These are phyloP conservation scores for Lampris megalopsis DNA, from an alignment of 2,113 vertebrate genomes.

Conservation along the genomic window DNA sequence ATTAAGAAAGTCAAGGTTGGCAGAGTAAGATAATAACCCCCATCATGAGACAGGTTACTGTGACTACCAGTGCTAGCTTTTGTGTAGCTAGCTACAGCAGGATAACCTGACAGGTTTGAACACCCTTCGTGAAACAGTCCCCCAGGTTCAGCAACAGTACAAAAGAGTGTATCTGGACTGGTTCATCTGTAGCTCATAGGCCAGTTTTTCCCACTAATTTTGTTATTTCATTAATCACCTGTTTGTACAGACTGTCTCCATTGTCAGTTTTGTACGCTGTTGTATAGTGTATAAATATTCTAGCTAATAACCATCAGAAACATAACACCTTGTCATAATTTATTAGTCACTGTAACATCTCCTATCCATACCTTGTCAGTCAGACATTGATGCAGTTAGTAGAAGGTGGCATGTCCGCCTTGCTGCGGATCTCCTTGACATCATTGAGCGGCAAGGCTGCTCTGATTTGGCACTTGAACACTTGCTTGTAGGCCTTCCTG, in stretches of 20 bases:
- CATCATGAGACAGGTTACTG: too few species aligned
- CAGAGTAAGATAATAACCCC: too few species aligned
- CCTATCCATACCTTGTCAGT: conserved; percentile 45
- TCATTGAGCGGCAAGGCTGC: conserved; percentile 78
- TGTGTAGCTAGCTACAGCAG: too few species aligned
- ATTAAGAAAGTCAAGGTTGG: too few species aligned
- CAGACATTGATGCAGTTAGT: conserved; percentile 95
- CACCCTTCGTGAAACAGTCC: too few species aligned
- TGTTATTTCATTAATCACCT: too few species aligned
- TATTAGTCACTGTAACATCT: neutral
- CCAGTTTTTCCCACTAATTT: too few species aligned
- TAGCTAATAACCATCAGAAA: neutral
- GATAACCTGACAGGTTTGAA: too few species aligned
- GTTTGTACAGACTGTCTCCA: neutral
- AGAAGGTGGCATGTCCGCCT: conserved; percentile 87
- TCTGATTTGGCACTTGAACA: conserved; percentile 89
- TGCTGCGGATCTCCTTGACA: conserved; percentile 87
- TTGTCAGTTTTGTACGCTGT: conserved; percentile 3
- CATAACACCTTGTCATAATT: neutral
- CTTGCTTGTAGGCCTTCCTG: conserved; percentile 95
- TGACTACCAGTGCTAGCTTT: too few species aligned
- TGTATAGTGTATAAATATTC: conserved; percentile 1
- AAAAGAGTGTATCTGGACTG: too few species aligned
- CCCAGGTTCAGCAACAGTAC: too few species aligned
- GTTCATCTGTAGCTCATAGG: too few species aligned